A percentile compares a stretch with the other conserved stretches of the same genome.
Evolutionary conservation across 2,797 vertebrate species (phyloP).

Genomic region (Masticophis lateralis): DNA sequence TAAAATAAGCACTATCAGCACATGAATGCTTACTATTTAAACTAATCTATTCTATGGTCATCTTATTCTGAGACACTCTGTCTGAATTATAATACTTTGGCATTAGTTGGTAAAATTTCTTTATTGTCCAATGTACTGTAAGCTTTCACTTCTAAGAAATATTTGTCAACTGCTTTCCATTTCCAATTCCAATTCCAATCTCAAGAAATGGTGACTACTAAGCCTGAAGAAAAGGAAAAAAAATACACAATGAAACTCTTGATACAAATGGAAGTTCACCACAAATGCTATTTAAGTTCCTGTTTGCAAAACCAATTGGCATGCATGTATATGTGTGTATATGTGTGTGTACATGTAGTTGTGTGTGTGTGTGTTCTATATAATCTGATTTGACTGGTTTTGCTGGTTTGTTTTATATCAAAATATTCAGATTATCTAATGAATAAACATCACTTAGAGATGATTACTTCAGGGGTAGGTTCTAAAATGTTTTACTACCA

Average conservation of each 20-base stretch:
- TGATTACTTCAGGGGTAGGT: neutral
- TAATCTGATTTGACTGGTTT: neutral
- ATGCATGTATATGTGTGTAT: neutral
- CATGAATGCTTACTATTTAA: neutral
- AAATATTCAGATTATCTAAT: neutral
- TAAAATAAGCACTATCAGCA: neutral
- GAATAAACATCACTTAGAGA: neutral
- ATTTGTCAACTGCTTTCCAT: neutral
- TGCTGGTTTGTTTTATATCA: neutral
- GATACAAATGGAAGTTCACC: neutral
- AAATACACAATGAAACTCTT: neutral
- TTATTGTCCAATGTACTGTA: neutral
- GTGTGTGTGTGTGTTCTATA: neutral
- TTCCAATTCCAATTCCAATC: neutral
- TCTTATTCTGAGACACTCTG: neutral
- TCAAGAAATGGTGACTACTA: neutral
- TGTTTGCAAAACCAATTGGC: neutral
- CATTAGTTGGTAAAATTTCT: neutral
- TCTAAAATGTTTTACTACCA: no score
- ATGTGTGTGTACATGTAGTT: neutral
- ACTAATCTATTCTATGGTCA: neutral
- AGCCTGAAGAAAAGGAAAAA: neutral
- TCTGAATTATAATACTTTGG: neutral
- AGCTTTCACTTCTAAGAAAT: neutral
- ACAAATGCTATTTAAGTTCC: neutral